Base-by-base conservation (phyloP, 2,113 vertebrate species). In the Todiramphus saurophagus region DNA sequence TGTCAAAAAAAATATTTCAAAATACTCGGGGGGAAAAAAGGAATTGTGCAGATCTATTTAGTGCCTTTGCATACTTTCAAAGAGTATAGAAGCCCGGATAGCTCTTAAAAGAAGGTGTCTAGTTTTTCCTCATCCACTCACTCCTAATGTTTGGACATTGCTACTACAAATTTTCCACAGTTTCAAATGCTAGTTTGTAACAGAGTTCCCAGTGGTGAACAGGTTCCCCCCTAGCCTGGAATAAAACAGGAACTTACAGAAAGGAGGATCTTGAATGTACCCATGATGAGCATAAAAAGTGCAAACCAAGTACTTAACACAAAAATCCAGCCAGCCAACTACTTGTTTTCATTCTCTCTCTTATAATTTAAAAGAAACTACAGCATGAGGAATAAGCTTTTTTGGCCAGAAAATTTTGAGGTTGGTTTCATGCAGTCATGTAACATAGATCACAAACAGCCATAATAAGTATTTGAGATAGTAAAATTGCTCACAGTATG, bases 241-340 rank as follows among this genome's bases (percentile, higher is more conserved):
- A 66, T 27, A 28, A n/a, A 83, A 58, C 23, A 51, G 27, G 23
- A 85, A 69, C 17, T 64, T n/a, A 43, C 25, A 64, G 30, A 79
- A 92, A 83, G 16, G 5, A 66, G 16, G 17, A 53, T 31, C 16
- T 17, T 46, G 19, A 58, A 41, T 1, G 3, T 2, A 3, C 10
- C 44, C 66, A 14, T 30, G 44, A 80, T 0, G 0, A 74, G 7
- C 44, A 87, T 19, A 59, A 55, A 63, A 70, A 28, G 3, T 0
- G 2, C 28, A 63, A 50, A 82, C 73, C 55, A 83, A 41, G 27
- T 18, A 81, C 19, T 4, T 46, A 69, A 63, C 31, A 74, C 10
- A 63, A 80, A 50, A 91, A 86, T 46, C n/a, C 68, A 89, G 28
- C 30, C 27, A 72, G 46, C 0, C 20, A 56, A 31, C 23, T 59